Percentiles rank a stretch among this genome's conserved stretches.
phyloP scores from a whole-genome alignment of 1,140 invertebrate species.

The Temnothorax longispinosus region DNA sequence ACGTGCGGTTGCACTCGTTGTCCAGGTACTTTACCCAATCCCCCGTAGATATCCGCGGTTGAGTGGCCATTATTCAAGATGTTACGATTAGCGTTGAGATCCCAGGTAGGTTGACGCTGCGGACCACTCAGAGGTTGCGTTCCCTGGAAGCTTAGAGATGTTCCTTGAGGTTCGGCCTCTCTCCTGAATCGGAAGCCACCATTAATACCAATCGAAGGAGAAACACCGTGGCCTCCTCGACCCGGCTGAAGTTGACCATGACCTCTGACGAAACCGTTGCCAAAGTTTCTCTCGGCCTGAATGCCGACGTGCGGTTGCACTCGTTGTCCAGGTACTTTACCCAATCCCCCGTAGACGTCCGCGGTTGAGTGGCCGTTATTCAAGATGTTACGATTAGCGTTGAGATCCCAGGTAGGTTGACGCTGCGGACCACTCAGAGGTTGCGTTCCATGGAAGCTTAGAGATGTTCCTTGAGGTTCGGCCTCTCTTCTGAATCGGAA shows the following conservation, averaged over 20 bases:
- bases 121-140: slow-evolving; percentile 65
- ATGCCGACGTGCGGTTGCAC: slow-evolving; percentile 62
- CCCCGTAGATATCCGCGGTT: slow-evolving; percentile 58
- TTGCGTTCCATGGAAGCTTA: slow-evolving; percentile 11
- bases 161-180: slow-evolving; percentile 13
- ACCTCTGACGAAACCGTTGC: slow-evolving; percentile 41
- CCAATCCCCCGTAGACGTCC: slow-evolving; percentile 60
- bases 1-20: slow-evolving; percentile 53
- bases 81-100: slow-evolving; percentile 64
- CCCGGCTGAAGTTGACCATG: background rate
- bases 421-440: slow-evolving; percentile 66
- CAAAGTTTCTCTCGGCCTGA: background rate
- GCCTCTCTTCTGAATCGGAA: slow-evolving; percentile 47
- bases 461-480: slow-evolving; percentile 24
- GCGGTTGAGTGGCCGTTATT: slow-evolving; percentile 34
- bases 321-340: slow-evolving; percentile 36
- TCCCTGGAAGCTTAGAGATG: background rate
- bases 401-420: slow-evolving; percentile 62
- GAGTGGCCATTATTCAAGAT: slow-evolving; percentile 36
- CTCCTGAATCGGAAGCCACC: slow-evolving; percentile 51
- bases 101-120: slow-evolving; percentile 56
- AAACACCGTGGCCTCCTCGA: slow-evolving; percentile 8
- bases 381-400: slow-evolving; percentile 58
- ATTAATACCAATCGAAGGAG: slow-evolving; percentile 15
- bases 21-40: slow-evolving; percentile 43